These are phyloP conservation scores for Eristalis arbustorum DNA, from an alignment of 2,888 invertebrate species.

Conservation along the genomic window DNA sequence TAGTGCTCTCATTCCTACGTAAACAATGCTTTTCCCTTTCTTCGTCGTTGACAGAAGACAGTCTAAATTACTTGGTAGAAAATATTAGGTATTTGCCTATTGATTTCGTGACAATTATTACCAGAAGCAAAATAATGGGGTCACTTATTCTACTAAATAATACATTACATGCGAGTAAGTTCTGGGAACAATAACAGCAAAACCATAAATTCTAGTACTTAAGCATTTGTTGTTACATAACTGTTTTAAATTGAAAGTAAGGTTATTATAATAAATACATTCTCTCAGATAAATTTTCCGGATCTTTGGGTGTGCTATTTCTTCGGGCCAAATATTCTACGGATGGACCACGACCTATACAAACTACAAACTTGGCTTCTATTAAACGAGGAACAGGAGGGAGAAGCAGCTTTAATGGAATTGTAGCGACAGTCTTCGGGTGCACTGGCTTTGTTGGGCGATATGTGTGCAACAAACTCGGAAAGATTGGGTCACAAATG, in stretches of 20 bases:
- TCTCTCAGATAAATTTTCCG: conserved; percentile 75
- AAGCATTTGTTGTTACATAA: conserved; percentile 22
- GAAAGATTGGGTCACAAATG: conserved; percentile 92
- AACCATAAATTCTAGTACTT: background rate
- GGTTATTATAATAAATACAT: conserved; percentile 26
- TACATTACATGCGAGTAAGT: conserved; percentile 6
- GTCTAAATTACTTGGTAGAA: background rate
- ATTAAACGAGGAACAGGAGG: conserved; percentile 94
- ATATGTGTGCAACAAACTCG: conserved; percentile 93
- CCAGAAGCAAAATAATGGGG: background rate
- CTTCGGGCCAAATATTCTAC: conserved; percentile 75
- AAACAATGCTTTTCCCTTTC: background rate
- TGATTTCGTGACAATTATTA: background rate
- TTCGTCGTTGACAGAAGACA: background rate
- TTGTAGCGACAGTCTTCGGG: conserved; percentile 99
- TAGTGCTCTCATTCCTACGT: too few relatives aligned
- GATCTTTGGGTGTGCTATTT: conserved; percentile 76
- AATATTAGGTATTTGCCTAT: background rate
- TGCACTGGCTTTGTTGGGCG: conserved; percentile 93
- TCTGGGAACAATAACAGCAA: background rate
- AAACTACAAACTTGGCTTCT: conserved; percentile 83
- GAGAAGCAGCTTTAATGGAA: conserved; percentile 96
- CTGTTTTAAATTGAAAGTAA: conserved; percentile 39
- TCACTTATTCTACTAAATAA: background rate
- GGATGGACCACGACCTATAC: conserved; percentile 78